Conservation (phyloP, 1,140 invertebrate species). For the Drosophila pseudoananassae region DNA sequence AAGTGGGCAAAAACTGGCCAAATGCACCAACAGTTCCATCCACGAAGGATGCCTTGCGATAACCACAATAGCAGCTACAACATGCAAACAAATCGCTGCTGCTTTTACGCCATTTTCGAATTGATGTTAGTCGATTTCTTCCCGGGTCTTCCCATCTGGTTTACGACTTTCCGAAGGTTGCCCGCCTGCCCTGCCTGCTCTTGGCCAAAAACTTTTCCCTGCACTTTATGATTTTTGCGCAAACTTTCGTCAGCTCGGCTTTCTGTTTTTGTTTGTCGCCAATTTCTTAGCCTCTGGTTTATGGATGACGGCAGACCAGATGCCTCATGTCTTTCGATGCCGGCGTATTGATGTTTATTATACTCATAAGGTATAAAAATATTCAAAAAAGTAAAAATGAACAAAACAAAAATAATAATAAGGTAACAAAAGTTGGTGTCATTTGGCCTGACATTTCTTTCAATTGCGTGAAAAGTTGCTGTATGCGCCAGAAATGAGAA, state of each 20-base stretch:
- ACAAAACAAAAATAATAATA: slow-evolving; percentile 39
- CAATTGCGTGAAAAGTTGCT: slow-evolving; percentile 47
- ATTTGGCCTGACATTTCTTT: slow-evolving; percentile 35
- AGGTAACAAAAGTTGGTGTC: slow-evolving; percentile 52
- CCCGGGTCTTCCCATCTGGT: slow-evolving; percentile 17
- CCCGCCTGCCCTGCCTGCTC: slow-evolving; percentile 18
- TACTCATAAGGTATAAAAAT: slow-evolving; percentile 32
- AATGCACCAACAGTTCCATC: slow-evolving; percentile 20
- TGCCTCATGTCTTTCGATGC: slow-evolving; percentile 34
- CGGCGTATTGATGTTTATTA: slow-evolving; percentile 57
- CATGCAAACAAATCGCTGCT: slow-evolving; percentile 47
- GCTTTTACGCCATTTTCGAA: slow-evolving; percentile 55
- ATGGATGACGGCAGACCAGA: slow-evolving; percentile 19
- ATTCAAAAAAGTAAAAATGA: slow-evolving; percentile 44
- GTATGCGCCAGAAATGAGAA: not conserved
- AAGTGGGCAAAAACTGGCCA: slow-evolving; percentile 48
- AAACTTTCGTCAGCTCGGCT: slow-evolving; percentile 55
- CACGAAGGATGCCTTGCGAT: slow-evolving; percentile 27
- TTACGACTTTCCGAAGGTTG: slow-evolving; percentile 40
- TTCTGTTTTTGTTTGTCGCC: slow-evolving; percentile 45
- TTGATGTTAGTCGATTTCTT: slow-evolving; percentile 63
- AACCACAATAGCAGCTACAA: slow-evolving; percentile 34
- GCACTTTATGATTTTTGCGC: slow-evolving; percentile 62
- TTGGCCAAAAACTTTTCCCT: slow-evolving; percentile 50
- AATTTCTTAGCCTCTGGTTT: slow-evolving; percentile 18